These are phyloP conservation scores for Melikaiella ostensackeni DNA, from an alignment of 2,888 invertebrate species.

Conservation along the genomic window DNA sequence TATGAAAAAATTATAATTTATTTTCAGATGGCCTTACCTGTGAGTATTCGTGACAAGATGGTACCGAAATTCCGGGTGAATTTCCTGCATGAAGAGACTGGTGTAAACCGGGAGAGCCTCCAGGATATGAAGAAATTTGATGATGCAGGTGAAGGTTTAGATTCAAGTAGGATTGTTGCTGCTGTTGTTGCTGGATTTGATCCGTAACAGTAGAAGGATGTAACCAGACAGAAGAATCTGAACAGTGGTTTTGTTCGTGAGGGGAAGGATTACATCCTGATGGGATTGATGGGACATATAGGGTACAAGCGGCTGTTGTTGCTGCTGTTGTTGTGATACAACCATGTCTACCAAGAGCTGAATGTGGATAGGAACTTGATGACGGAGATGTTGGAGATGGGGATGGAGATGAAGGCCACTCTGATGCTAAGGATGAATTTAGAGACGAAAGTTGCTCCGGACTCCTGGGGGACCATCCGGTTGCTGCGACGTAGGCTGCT, in stretches of 20 bases:
- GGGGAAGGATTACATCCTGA: slow-evolving; percentile 52
- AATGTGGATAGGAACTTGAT: slow-evolving; percentile 60
- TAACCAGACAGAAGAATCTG: slow-evolving; percentile 68
- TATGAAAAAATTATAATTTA: too few species aligned
- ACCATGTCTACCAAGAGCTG: slow-evolving; percentile 51
- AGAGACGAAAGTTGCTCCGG: slow-evolving; percentile 64
- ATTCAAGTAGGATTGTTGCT: slow-evolving; percentile 78
- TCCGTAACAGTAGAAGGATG: slow-evolving; percentile 76
- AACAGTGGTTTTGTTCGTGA: slow-evolving; percentile 57
- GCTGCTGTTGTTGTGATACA: slow-evolving; percentile 56
- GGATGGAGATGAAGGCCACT: slow-evolving; percentile 73
- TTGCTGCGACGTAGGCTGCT: slow-evolving; percentile 70
- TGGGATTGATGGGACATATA: slow-evolving; percentile 67
- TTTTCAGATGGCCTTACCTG: background rate
- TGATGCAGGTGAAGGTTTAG: slow-evolving; percentile 74
- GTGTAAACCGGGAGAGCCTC: slow-evolving; percentile 49
- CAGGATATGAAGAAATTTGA: slow-evolving; percentile 66
- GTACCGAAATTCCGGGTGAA: slow-evolving; percentile 45
- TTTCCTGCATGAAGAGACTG: slow-evolving; percentile 49
- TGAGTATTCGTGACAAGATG: slow-evolving; percentile 42
- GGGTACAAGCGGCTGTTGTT: slow-evolving; percentile 67
- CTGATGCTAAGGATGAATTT: slow-evolving; percentile 59
- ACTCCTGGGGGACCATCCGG: slow-evolving; percentile 73
- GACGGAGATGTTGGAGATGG: slow-evolving; percentile 71
- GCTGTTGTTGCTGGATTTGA: slow-evolving; percentile 81